These are phyloP conservation scores for Sebastes kiyomatsui DNA, from an alignment of 2,797 vertebrate genomes.

Conservation along the genomic window DNA sequence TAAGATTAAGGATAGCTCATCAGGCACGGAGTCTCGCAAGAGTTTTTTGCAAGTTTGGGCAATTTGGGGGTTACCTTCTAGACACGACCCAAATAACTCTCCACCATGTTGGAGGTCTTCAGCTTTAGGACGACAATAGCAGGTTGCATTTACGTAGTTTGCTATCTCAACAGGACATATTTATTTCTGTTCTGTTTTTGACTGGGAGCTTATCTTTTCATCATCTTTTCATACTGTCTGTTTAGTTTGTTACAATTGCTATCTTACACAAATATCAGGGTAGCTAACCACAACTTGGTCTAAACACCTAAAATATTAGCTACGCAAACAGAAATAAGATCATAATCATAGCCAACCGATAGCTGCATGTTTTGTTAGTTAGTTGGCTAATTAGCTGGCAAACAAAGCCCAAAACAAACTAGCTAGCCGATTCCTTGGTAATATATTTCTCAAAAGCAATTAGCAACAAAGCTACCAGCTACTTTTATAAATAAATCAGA, in stretches of 20 bases:
- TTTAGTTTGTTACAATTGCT: slow-evolving; percentile 4
- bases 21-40: too few species aligned
- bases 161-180: background rate
- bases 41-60: too few species aligned
- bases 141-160: background rate
- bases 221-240: background rate
- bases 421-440: background rate
- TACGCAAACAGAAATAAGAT: background rate
- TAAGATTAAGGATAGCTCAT: too few species aligned
- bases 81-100: background rate
- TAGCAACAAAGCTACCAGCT: background rate
- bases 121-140: background rate
- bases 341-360: background rate
- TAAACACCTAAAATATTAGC: background rate
- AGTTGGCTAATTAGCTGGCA: background rate
- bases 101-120: background rate
- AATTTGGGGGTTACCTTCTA: background rate
- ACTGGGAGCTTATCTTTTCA: background rate
- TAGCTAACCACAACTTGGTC: background rate
- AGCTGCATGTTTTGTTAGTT: slow-evolving; percentile 8
- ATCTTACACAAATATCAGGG: background rate
- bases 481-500: background rate
- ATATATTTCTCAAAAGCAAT: background rate
- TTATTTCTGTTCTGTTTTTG: background rate
- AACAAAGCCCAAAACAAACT: slow-evolving; percentile 11